Conservation (phyloP, 2,797 vertebrate species). For the Poliocrania exsul region DNA sequence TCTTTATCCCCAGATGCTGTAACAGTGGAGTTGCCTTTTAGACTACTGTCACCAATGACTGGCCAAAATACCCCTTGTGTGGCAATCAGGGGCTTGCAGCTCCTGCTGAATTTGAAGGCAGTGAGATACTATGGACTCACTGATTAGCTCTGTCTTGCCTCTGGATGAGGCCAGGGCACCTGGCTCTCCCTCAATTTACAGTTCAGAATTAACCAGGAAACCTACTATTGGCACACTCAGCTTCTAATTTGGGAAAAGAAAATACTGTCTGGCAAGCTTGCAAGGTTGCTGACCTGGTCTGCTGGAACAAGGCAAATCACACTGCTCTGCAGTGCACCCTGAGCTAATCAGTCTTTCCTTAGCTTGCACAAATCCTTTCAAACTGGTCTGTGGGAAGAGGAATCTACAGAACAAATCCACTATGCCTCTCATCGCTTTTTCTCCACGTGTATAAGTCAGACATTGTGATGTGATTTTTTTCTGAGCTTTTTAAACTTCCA, state of each 20-base stretch:
- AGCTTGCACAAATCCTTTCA: background rate
- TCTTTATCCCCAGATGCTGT: background rate
- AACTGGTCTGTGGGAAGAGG: background rate
- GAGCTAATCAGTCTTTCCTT: background rate
- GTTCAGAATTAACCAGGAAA: slow-evolving; percentile 45
- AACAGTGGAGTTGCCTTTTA: background rate
- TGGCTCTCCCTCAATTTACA: slow-evolving; percentile 26
- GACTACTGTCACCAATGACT: background rate
- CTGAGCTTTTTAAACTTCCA: background rate
- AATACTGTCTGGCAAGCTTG: slow-evolving; percentile 34
- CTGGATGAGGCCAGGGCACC: slow-evolving; percentile 23
- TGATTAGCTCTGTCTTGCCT: background rate
- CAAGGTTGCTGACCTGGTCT: slow-evolving; percentile 14
- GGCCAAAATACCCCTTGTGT: background rate
- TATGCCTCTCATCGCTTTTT: rapidly evolving
- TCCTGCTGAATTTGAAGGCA: background rate
- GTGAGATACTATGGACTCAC: background rate
- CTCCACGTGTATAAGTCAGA: background rate
- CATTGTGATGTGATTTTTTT: background rate
- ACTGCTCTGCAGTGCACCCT: background rate
- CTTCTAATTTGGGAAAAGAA: slow-evolving; percentile 60
- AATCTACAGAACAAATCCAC: background rate
- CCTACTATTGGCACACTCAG: slow-evolving; percentile 8
- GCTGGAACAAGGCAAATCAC: background rate
- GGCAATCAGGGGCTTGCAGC: background rate